phyloP scores from a whole-genome alignment of 30 jellyfish, hydroid and myxozoan species.

The Chrysaora quinquecirrha region DNA sequence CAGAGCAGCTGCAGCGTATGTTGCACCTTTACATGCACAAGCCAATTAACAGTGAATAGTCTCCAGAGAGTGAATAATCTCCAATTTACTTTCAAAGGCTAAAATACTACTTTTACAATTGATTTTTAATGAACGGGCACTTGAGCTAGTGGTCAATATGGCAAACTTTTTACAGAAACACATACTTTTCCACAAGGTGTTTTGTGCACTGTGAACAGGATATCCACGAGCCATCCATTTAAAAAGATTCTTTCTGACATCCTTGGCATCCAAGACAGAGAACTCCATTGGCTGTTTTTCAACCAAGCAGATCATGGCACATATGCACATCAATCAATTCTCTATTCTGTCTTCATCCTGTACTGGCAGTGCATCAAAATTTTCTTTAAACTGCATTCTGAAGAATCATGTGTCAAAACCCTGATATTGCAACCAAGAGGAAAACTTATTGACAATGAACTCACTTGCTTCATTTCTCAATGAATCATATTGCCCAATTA shows the following conservation, averaged over 20 bases:
- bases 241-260: not conserved
- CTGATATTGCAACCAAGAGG: not conserved
- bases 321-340: slow-evolving; percentile 9
- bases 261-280: not conserved
- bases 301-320: slow-evolving; percentile 9
- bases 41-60: too few species aligned
- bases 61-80: too few species aligned
- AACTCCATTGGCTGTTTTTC: not conserved
- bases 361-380: not conserved
- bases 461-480: not conserved
- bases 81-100: too few species aligned
- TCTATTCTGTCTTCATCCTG: slow-evolving; percentile 13
- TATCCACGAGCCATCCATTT: not conserved
- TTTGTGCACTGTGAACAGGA: not conserved
- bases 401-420: not conserved
- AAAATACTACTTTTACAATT: not conserved
- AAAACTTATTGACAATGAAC: too few species aligned
- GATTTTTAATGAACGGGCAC: too few species aligned
- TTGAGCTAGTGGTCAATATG: too few species aligned
- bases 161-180: too few species aligned
- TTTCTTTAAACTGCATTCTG: not conserved
- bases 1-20: too few species aligned
- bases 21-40: too few species aligned
- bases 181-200: not conserved
- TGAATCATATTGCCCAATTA: not conserved